Evolutionary conservation across 92 coral and sea anemone species (phyloP).

Genomic region (Parazoanthus atlanticus): DNA sequence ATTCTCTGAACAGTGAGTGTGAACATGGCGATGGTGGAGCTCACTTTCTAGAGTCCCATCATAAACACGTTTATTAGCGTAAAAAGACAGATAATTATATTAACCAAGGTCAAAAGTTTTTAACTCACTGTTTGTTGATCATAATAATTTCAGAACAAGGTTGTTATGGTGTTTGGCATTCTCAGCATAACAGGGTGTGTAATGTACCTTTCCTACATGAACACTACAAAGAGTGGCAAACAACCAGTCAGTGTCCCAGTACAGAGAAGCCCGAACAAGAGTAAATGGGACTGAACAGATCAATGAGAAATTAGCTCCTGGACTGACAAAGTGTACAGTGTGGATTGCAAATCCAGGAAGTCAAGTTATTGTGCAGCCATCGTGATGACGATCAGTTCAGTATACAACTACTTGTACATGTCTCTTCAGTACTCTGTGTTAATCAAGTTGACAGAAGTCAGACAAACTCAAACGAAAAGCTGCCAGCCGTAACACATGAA

Average conservation of each 20-base stretch:
- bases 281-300: constrained; percentile 78
- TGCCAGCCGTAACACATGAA: too few relatives aligned
- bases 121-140: background rate
- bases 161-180: constrained; percentile 88
- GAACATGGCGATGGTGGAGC: too few relatives aligned
- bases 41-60: too few relatives aligned
- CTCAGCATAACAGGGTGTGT: constrained; percentile 85
- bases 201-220: constrained; percentile 88
- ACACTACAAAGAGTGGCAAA: constrained; percentile 46
- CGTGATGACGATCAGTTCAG: background rate
- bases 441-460: background rate
- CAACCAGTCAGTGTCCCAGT: constrained; percentile 47
- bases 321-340: background rate
- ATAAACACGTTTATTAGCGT: too few relatives aligned
- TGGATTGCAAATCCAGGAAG: background rate
- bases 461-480: background rate
- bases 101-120: too few relatives aligned
- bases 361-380: background rate
- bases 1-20: too few relatives aligned
- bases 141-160: constrained; percentile 78
- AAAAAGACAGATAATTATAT: too few relatives aligned
- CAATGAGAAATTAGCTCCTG: background rate
- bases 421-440: too few relatives aligned
- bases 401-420: background rate
- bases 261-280: constrained; percentile 55